A percentile compares a stretch with the other conserved stretches of the same genome.
phyloP scores from a whole-genome alignment of 2,113 vertebrate genomes.

The Procavia capensis region DNA sequence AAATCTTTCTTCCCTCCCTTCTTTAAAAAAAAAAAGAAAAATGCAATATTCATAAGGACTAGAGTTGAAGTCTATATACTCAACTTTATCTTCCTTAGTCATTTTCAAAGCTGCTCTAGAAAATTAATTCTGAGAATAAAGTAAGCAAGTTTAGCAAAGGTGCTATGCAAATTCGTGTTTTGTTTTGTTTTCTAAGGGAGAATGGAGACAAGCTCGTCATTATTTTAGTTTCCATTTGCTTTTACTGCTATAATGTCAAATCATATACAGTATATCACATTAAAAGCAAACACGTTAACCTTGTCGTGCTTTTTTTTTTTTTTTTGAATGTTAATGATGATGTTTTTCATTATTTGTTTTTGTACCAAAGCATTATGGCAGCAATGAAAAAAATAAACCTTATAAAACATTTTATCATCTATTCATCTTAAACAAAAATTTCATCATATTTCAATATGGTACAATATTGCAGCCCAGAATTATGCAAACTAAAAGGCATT shows the following conservation, averaged over 20 bases:
- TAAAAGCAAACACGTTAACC: slow-evolving; percentile 61
- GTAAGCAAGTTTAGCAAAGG: slow-evolving; percentile 56
- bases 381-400: slow-evolving; percentile 58
- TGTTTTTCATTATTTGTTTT: slow-evolving; percentile 73
- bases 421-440: slow-evolving; percentile 73
- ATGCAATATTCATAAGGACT: background rate
- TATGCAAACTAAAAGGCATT: slow-evolving; percentile 76
- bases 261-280: background rate
- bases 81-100: background rate
- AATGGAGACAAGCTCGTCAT: background rate
- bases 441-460: slow-evolving; percentile 70
- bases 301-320: slow-evolving; percentile 55
- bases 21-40: background rate
- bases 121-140: slow-evolving; percentile 59
- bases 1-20: background rate
- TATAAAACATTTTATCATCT: slow-evolving; percentile 68
- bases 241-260: slow-evolving; percentile 58
- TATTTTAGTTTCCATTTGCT: slow-evolving; percentile 62
- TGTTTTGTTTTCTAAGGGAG: slow-evolving; percentile 18
- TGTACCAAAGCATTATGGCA: slow-evolving; percentile 43
- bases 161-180: background rate
- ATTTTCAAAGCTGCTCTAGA: slow-evolving; percentile 35
- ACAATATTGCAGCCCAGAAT: slow-evolving; percentile 34
- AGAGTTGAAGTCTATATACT: background rate
- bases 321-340: slow-evolving; percentile 62